Conservation (phyloP, 2,113 vertebrate species). For the Bubo bubo region DNA sequence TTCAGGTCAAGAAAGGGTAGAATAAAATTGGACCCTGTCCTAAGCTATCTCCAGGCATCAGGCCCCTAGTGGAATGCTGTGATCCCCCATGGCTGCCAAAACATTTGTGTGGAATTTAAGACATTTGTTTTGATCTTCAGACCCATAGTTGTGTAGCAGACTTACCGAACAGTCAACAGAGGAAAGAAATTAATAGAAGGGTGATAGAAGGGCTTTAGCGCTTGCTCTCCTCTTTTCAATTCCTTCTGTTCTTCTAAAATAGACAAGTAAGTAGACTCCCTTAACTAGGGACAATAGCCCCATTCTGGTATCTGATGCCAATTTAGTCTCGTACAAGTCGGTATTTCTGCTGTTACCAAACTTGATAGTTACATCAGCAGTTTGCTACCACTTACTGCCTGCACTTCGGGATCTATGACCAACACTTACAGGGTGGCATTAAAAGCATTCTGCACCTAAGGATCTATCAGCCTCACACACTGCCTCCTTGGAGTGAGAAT, state of each 20-base stretch:
- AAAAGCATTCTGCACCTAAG: not conserved
- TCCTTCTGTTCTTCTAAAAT: not conserved
- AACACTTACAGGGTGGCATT: not conserved
- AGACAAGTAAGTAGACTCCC: not conserved
- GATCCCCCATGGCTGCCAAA: slow-evolving; percentile 20
- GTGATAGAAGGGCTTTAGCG: not conserved
- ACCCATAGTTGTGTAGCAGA: not conserved
- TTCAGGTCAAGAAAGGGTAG: not conserved
- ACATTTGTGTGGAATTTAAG: slow-evolving; percentile 24
- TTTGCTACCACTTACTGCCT: not conserved
- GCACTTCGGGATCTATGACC: not conserved
- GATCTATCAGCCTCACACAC: not conserved
- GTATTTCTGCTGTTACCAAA: not conserved
- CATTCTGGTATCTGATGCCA: not conserved
- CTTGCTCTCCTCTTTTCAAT: not conserved
- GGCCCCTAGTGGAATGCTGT: not conserved
- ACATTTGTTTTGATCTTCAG: slow-evolving; percentile 46
- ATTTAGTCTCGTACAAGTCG: not conserved
- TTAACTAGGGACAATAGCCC: not conserved
- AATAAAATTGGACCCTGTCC: not conserved
- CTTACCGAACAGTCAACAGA: not conserved
- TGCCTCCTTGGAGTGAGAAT: not conserved
- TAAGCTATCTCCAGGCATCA: not conserved
- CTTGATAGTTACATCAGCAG: not conserved
- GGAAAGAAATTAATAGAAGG: not conserved